These are phyloP conservation scores for Trachymyrmex cornetzi DNA, from an alignment of 1,140 invertebrate species.

Conservation along the genomic window DNA sequence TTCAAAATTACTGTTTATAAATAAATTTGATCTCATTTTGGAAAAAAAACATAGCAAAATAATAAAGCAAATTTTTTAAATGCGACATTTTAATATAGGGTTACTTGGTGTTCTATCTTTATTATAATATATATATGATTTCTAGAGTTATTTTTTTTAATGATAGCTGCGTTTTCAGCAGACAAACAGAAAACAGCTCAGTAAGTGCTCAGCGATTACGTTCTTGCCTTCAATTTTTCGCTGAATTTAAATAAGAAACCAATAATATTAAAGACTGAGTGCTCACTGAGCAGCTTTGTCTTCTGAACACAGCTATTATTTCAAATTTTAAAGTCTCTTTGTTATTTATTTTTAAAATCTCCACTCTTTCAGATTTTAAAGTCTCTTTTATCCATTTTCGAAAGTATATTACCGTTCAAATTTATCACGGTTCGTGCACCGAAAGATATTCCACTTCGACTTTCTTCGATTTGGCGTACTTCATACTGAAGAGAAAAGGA, in stretches of 20 bases:
- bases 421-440: conserved; percentile 52
- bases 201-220: too few species aligned
- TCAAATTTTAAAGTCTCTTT: too few species aligned
- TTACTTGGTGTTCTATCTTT: neutral
- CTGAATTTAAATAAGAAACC: too few species aligned
- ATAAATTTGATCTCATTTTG: neutral
- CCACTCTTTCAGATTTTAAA: neutral
- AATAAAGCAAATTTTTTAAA: neutral
- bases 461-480: conserved; percentile 46
- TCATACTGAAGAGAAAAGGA: conserved; percentile 65
- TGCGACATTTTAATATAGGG: neutral
- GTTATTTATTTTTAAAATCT: too few species aligned
- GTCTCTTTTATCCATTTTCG: neutral
- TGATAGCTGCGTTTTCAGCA: neutral
- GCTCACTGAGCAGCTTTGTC: too few species aligned
- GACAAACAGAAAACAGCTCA: too few species aligned
- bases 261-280: too few species aligned
- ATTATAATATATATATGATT: neutral
- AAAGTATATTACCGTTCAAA: neutral
- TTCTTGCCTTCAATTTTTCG: too few species aligned
- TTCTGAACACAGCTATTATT: too few species aligned
- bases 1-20: neutral
- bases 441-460: conserved; percentile 37
- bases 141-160: neutral
- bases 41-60: neutral